phyloP scores from a whole-genome alignment of 2,113 vertebrate genomes.

The Ellobius talpinus region DNA sequence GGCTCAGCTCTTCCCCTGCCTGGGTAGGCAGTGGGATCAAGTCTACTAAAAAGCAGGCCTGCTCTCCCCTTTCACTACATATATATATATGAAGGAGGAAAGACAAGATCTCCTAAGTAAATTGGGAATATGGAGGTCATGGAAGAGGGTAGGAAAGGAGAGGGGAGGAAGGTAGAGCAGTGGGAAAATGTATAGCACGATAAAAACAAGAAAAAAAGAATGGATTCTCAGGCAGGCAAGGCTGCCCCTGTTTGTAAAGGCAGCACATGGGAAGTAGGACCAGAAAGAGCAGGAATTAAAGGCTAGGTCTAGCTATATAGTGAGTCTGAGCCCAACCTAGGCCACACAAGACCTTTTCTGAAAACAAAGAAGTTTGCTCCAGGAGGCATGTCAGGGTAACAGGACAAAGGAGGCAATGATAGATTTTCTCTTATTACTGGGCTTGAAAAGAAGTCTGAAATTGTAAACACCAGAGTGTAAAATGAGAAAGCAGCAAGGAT shows the following conservation, averaged over 20 bases:
- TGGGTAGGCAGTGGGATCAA: too few species aligned
- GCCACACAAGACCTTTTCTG: neutral
- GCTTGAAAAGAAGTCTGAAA: neutral
- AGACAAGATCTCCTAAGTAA: too few species aligned
- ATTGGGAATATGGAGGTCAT: too few species aligned
- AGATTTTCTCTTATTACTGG: neutral
- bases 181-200: too few species aligned
- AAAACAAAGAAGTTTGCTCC: neutral
- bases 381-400: neutral
- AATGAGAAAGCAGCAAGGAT: neutral
- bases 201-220: too few species aligned
- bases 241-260: neutral
- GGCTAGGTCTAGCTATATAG: neutral
- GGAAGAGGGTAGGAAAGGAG: too few species aligned
- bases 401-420: neutral
- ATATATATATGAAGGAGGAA: too few species aligned
- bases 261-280: too few species aligned
- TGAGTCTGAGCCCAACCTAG: neutral
- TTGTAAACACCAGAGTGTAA: neutral
- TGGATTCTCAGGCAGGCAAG: neutral
- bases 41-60: too few species aligned
- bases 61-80: too few species aligned
- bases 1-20: too few species aligned
- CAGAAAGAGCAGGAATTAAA: neutral
- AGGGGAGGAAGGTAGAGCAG: too few species aligned